phyloP scores from a whole-genome alignment of 2,797 vertebrate genomes.

The Helarctos malayanus region DNA sequence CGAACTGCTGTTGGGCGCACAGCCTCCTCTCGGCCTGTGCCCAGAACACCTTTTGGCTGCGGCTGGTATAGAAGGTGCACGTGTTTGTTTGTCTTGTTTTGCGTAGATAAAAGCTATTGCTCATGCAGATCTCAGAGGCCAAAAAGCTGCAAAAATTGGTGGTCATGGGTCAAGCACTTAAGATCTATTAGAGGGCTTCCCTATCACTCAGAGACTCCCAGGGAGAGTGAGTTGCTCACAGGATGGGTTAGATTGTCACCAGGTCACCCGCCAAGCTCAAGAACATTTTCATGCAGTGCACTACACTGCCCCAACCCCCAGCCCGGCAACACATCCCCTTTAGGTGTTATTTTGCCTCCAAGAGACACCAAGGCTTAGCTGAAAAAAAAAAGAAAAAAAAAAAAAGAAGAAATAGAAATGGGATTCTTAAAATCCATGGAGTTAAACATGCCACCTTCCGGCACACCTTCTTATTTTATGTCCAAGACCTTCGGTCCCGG shows the following conservation, averaged over 20 bases:
- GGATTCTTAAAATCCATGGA: not conserved
- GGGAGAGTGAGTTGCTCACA: not conserved
- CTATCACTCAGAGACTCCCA: no score
- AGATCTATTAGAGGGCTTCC: not conserved
- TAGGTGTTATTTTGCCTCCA: not conserved
- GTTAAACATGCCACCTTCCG: not conserved
- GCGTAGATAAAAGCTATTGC: not conserved
- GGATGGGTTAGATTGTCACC: no score
- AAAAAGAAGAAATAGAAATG: not conserved
- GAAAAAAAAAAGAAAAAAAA: not conserved
- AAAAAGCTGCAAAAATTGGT: not conserved
- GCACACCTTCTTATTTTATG: not conserved
- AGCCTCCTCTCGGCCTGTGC: not conserved
- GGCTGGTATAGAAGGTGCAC: not conserved
- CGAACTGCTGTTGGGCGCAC: no score
- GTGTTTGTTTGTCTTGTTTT: not conserved
- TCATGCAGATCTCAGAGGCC: not conserved
- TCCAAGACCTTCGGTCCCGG: not conserved
- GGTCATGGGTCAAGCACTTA: not conserved
- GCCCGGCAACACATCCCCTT: no score
- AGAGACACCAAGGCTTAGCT: not conserved
- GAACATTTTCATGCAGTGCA: no score
- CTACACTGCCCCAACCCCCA: not conserved
- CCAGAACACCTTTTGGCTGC: no score
- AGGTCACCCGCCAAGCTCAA: not conserved